A percentile compares a stretch with the other conserved stretches of the same genome.
Conservation (phyloP, 2,113 vertebrate species). For the Eptesicus fuscus region DNA sequence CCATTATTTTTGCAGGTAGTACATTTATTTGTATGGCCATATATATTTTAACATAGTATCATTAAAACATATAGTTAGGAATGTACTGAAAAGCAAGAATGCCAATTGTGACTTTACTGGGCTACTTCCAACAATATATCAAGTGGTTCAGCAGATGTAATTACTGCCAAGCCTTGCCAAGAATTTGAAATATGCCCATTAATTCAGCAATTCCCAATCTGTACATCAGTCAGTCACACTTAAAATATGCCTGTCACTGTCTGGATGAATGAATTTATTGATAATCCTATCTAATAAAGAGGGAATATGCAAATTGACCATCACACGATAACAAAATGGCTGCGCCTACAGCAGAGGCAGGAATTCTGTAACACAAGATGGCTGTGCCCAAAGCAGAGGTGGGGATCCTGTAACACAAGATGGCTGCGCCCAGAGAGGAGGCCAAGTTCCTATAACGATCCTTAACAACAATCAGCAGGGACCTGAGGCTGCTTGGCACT, state of each 20-base stretch:
- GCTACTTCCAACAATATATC: constrained; percentile 84
- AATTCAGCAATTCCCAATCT: constrained; percentile 85
- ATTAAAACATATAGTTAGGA: constrained; percentile 63
- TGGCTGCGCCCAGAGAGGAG: no score
- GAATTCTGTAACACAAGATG: no score
- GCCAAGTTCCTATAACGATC: no score
- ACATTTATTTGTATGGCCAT: neutral
- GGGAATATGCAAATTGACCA: no score
- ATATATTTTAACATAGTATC: neutral
- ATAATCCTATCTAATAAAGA: constrained; percentile 63
- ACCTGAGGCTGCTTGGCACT: no score
- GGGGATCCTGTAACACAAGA: no score
- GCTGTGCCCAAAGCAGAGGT: no score
- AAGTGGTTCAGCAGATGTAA: constrained; percentile 85
- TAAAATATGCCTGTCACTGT: constrained; percentile 86
- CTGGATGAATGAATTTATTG: constrained; percentile 84
- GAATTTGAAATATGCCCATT: constrained; percentile 84
- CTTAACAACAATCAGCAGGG: no score
- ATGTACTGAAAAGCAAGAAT: constrained; percentile 78
- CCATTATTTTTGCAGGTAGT: constrained; percentile 11
- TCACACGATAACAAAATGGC: no score
- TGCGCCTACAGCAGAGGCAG: no score
- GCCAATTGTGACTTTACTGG: constrained; percentile 83
- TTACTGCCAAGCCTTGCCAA: constrained; percentile 86
- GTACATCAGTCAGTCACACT: constrained; percentile 88